These are phyloP conservation scores for Amblyjoppa fuscipennis DNA, from an alignment of 2,888 invertebrate genomes.

Conservation along the genomic window DNA sequence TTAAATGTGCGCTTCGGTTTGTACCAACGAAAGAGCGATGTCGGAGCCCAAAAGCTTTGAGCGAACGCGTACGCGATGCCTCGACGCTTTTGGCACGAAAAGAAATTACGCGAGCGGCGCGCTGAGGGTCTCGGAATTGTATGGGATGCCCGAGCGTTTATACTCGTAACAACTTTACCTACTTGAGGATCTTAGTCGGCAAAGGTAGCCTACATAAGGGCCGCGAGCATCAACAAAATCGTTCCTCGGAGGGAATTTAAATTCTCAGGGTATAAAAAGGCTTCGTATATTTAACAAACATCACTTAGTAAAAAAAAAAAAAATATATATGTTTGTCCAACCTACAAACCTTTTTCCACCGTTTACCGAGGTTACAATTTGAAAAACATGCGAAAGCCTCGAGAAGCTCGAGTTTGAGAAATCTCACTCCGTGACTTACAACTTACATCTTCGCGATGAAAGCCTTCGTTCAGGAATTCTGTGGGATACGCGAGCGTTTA, in stretches of 20 bases:
- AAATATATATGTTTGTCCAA: background rate
- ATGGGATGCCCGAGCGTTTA: background rate
- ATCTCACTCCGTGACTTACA: too few species aligned
- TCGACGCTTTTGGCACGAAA: background rate
- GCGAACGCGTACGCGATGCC: conserved; percentile 4
- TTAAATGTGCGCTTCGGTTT: background rate
- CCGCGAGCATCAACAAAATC: background rate
- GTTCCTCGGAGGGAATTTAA: background rate
- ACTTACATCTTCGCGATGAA: too few species aligned
- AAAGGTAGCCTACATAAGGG: background rate
- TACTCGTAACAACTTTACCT: conserved; percentile 9
- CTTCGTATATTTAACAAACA: background rate
- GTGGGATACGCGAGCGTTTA: background rate
- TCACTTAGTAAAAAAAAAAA: background rate
- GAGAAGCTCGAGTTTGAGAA: too few species aligned
- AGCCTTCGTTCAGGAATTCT: background rate
- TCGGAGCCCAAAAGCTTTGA: conserved; percentile 19
- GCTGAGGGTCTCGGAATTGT: background rate
- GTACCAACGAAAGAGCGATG: background rate
- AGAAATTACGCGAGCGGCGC: background rate
- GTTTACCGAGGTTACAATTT: background rate
- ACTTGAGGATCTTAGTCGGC: background rate
- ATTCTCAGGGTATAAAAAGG: background rate
- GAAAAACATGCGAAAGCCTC: too few species aligned
- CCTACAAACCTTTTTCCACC: background rate